Conservation (phyloP, 2,797 vertebrate species). For the Myotis daubentonii region DNA sequence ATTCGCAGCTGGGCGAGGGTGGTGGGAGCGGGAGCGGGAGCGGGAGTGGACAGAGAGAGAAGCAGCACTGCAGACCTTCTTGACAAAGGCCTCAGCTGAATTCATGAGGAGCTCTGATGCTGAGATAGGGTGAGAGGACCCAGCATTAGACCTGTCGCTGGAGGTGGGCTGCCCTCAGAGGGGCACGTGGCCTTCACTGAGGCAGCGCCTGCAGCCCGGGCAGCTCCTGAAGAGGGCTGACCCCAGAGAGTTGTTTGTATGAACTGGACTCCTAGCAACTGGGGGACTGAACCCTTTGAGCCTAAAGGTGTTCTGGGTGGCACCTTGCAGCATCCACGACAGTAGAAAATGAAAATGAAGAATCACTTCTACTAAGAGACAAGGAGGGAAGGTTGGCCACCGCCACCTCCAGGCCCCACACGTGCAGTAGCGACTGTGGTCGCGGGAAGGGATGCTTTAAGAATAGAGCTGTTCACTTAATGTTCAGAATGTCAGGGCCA, state of each 20-base stretch:
- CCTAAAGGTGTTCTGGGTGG: not conserved
- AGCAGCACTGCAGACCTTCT: not conserved
- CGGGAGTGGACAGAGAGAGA: not conserved
- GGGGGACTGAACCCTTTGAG: not conserved
- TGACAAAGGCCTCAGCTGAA: not conserved
- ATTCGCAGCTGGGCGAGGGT: not conserved
- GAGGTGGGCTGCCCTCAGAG: not conserved
- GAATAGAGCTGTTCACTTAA: not conserved
- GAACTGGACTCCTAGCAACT: not conserved
- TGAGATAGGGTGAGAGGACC: not conserved
- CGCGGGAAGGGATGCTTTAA: not conserved
- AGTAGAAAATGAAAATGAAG: not conserved
- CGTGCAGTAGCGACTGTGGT: not conserved
- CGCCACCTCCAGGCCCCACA: not conserved
- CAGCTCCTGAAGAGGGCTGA: not conserved
- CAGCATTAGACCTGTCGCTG: not conserved
- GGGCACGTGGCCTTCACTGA: not conserved
- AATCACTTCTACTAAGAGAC: not conserved
- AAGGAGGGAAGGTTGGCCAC: not conserved
- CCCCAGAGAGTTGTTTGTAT: not conserved
- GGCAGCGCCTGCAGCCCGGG: not conserved
- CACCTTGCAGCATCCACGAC: not conserved
- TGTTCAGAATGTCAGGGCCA: not conserved
- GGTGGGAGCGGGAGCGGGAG: no score
- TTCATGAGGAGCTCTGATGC: not conserved